Percentiles rank a stretch among this genome's conserved stretches.
phyloP scores from a whole-genome alignment of 2,888 invertebrate genomes.

The Apantesis nais region DNA sequence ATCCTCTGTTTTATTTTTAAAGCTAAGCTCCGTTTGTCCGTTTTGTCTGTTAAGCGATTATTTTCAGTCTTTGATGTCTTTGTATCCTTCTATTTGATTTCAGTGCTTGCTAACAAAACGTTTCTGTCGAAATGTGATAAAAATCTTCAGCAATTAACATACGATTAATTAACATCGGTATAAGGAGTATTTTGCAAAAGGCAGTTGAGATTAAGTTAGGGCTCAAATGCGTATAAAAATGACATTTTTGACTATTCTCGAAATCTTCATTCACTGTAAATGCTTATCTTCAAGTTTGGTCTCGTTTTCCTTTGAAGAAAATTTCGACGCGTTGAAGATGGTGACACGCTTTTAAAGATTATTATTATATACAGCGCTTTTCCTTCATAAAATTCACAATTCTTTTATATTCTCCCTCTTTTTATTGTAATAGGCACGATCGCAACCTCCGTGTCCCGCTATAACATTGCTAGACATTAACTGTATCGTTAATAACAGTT shows the following conservation, averaged over 20 bases:
- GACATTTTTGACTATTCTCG: not conserved
- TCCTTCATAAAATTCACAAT: not conserved
- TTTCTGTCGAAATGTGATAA: too few relatives aligned
- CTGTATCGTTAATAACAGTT: constrained; percentile 23
- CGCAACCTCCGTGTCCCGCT: constrained; percentile 1
- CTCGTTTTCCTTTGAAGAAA: not conserved
- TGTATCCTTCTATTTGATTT: too few relatives aligned
- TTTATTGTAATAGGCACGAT: not conserved
- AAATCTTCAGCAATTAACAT: too few relatives aligned
- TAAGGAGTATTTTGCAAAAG: too few relatives aligned
- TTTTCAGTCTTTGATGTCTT: too few relatives aligned
- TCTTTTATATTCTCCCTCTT: not conserved
- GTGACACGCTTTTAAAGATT: not conserved
- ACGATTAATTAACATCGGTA: too few relatives aligned
- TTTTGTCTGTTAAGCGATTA: too few relatives aligned
- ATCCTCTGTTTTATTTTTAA: too few relatives aligned
- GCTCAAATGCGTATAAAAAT: not conserved
- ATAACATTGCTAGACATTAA: constrained; percentile 18
- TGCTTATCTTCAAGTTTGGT: not conserved
- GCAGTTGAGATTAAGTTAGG: not conserved
- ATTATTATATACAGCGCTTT: constrained; percentile 9
- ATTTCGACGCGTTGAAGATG: not conserved
- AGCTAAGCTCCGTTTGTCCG: too few relatives aligned
- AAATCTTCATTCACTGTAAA: not conserved
- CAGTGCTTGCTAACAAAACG: too few relatives aligned